Conservation (phyloP, 2,797 vertebrate genomes). For the Cuniculus paca region DNA sequence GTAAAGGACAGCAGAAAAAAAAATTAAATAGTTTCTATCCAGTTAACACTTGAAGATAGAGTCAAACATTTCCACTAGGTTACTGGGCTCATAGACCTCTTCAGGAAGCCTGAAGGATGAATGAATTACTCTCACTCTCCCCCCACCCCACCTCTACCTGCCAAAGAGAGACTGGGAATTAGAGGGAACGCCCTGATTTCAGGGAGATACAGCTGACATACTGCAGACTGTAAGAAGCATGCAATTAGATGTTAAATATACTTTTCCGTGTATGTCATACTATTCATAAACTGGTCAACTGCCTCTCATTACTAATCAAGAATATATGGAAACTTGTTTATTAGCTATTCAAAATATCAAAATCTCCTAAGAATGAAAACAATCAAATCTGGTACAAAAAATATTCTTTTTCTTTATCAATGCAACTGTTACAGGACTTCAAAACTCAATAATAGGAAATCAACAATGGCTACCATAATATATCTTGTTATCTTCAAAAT, state of each 20-base stretch:
- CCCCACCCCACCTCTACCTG: background rate
- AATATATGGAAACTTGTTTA: background rate
- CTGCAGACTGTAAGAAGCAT: background rate
- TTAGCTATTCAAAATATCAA: background rate
- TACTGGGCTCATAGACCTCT: background rate
- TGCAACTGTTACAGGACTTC: too few relatives aligned
- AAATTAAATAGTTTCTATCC: background rate
- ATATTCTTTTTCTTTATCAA: background rate
- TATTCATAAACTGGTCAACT: background rate
- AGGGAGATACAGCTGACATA: background rate
- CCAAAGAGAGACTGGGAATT: background rate
- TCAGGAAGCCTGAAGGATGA: background rate
- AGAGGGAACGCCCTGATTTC: background rate
- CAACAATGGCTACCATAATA: too few relatives aligned
- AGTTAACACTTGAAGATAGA: background rate
- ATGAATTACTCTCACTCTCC: background rate
- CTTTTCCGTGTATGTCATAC: background rate
- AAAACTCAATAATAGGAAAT: too few relatives aligned
- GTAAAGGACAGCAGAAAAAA: background rate
- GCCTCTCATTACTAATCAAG: background rate
- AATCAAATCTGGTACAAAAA: background rate
- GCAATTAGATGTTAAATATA: background rate
- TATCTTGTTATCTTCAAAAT: too few relatives aligned
- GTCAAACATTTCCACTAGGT: background rate
- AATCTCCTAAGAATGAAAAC: slow-evolving; percentile 11